Conservation (phyloP, 2,797 vertebrate species). For the Simalia tracyae region DNA sequence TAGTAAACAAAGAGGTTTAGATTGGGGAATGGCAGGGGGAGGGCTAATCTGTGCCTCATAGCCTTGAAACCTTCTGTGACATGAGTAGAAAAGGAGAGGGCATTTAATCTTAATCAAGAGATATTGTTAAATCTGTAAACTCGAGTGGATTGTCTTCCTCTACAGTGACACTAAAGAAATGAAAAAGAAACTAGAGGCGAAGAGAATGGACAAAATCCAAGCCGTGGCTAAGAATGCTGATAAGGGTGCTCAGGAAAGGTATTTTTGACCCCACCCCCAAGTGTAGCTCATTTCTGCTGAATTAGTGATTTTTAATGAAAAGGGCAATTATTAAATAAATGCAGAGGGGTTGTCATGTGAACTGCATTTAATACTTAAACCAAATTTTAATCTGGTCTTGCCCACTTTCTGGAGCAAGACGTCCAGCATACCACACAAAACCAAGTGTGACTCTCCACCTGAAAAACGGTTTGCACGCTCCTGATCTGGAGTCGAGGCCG, state of each 20-base stretch:
- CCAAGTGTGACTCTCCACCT: background rate
- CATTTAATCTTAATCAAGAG: background rate
- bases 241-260: conserved; percentile 82
- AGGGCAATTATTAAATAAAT: background rate
- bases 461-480: accelerated
- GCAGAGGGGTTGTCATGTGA: background rate
- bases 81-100: accelerated
- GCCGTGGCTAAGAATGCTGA: conserved; percentile 75
- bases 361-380: background rate
- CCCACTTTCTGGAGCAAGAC: background rate
- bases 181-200: conserved; percentile 83
- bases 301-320: background rate
- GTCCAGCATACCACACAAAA: background rate
- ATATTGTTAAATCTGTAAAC: background rate
- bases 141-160: conserved; percentile 23
- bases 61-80: background rate
- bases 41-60: background rate
- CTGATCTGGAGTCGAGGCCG: background rate
- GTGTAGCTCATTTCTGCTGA: background rate
- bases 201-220: conserved; percentile 73
- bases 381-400: background rate
- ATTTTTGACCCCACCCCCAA: background rate
- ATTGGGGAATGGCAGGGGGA: background rate
- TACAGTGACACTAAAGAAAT: conserved; percentile 83
- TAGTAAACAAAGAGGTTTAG: conserved; percentile 11